Conservation (phyloP, 2,888 invertebrate genomes). For the Scaptomyza polygonia region DNA sequence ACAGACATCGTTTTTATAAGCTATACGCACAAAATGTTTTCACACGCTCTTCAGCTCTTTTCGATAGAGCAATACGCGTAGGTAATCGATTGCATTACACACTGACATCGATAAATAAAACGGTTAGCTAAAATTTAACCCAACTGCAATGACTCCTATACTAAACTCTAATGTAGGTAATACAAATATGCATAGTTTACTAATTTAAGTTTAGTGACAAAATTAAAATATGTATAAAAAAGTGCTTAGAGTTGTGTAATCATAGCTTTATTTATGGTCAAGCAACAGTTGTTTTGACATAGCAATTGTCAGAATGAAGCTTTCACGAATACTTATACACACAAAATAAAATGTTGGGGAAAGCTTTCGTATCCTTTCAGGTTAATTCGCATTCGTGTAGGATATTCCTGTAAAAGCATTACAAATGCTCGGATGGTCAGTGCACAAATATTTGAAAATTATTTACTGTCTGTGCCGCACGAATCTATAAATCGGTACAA, state of each 20-base stretch:
- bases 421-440: constrained; percentile 31
- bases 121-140: neutral
- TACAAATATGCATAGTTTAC: neutral
- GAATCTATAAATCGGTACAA: constrained; percentile 5
- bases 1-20: constrained; percentile 29
- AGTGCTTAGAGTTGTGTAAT: neutral
- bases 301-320: constrained; percentile 45
- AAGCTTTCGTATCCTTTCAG: constrained; percentile 56
- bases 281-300: constrained; percentile 60
- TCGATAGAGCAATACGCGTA: constrained; percentile 19
- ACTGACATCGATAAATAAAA: constrained; percentile 30
- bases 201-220: neutral
- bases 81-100: constrained; percentile 20
- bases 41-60: constrained; percentile 11
- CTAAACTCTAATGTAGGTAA: neutral
- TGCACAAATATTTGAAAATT: constrained; percentile 30
- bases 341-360: constrained; percentile 45
- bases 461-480: constrained; percentile 29
- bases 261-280: constrained; percentile 2
- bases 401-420: constrained; percentile 35
- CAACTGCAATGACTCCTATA: neutral
- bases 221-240: neutral
- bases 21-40: neutral
- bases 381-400: constrained; percentile 32
- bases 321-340: constrained; percentile 50